phyloP scores from a whole-genome alignment of 2,888 invertebrate genomes.

The Pyrrhia umbra region DNA sequence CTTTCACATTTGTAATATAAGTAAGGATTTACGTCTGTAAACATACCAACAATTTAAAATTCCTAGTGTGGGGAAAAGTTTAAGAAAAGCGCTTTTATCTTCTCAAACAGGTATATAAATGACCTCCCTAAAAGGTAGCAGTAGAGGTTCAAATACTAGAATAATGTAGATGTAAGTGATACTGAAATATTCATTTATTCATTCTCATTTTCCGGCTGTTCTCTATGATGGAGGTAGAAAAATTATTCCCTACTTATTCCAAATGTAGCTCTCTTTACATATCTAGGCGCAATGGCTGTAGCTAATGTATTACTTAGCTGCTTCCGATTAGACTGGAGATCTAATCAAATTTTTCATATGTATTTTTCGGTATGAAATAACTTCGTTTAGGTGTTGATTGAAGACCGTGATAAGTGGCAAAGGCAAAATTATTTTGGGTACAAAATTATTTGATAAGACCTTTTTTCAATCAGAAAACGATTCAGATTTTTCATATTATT shows the following conservation, averaged over 20 bases:
- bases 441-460: not conserved
- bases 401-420: not conserved
- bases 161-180: constrained; percentile 59
- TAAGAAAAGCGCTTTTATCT: constrained; percentile 20
- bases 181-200: constrained; percentile 66
- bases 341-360: constrained; percentile 3
- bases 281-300: constrained; percentile 43
- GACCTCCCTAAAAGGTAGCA: constrained; percentile 37
- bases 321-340: constrained; percentile 42
- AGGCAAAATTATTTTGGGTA: not conserved
- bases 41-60: not conserved
- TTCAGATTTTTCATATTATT: not conserved
- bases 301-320: constrained; percentile 35
- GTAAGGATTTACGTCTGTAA: not conserved
- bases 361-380: not conserved
- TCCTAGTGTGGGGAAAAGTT: not conserved
- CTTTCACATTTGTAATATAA: no score
- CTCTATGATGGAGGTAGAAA: constrained; percentile 64
- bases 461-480: not conserved
- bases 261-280: constrained; percentile 62
- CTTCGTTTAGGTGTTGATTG: not conserved
- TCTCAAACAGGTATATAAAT: constrained; percentile 35
- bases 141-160: constrained; percentile 55
- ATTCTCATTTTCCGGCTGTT: constrained; percentile 65
- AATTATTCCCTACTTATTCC: constrained; percentile 65